These are phyloP conservation scores for Ursus arctos DNA, from an alignment of 2,113 vertebrate genomes.

Conservation along the genomic window DNA sequence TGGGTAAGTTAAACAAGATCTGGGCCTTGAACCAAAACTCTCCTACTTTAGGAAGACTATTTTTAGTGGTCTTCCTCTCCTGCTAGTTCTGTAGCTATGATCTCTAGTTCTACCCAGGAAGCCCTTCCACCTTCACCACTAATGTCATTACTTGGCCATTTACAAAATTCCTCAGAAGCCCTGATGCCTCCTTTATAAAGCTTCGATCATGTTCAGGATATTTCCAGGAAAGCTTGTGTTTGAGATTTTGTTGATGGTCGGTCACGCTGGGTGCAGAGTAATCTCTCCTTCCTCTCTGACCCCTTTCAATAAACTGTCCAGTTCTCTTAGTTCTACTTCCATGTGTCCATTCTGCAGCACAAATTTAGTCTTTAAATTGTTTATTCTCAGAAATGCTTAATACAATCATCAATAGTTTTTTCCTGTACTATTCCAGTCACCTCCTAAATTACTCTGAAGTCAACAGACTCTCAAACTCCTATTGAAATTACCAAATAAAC, in stretches of 20 bases:
- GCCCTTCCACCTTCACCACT: not conserved
- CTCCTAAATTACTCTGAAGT: not conserved
- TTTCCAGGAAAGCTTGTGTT: not conserved
- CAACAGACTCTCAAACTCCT: not conserved
- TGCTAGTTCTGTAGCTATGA: not conserved
- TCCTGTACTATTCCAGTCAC: not conserved
- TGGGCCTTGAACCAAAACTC: not conserved
- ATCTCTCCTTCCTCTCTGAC: not conserved
- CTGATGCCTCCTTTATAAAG: not conserved
- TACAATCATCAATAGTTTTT: not conserved
- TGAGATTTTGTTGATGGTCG: not conserved
- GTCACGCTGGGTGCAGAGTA: not conserved
- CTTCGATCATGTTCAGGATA: not conserved
- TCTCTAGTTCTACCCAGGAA: not conserved
- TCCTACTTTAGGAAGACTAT: not conserved
- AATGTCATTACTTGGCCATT: not conserved
- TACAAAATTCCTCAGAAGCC: not conserved
- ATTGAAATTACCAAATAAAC: not conserved
- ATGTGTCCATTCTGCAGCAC: not conserved
- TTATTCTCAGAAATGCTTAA: not conserved
- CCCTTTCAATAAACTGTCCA: not conserved
- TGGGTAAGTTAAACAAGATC: conserved; percentile 2
- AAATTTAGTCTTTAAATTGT: not conserved
- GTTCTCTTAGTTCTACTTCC: not conserved
- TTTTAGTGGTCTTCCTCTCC: not conserved